Evolutionary conservation across 1,140 invertebrate species (phyloP), one percentile per base, ranked within the genome.

Genomic region (Coelopa frigida): DNA sequence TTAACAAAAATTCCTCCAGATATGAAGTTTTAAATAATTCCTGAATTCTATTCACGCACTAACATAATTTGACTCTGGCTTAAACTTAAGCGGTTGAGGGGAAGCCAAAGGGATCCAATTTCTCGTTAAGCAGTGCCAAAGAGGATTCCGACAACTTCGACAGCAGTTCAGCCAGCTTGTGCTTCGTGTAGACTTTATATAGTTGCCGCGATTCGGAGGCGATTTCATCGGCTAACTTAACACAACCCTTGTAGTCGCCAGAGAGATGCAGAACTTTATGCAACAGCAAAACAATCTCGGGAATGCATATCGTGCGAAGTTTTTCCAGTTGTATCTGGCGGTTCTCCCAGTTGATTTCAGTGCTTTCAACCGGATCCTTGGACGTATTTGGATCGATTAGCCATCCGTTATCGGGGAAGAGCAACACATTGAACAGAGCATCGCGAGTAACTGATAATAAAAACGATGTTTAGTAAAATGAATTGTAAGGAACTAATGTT

Each of bases 341-440:
- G 39, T 66, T 46, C 22, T 63, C 52, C 64, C 67, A 69, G 6
- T 58, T 53, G 5, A 60, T 29, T 7, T 39, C 22, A 4, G 31
- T 38, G 5, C 54, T 54, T 20, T 64, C 54, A 17, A 51, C 54
- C 1, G 59, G 61, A 40, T 54, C 49, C 42, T 63, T 61, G 6
- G 50, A 7, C 11, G 57, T 56, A 47, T 72, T 75, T 5, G 78
- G 74, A 66, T 94, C 90, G 18, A 82, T 78, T 44, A 96, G 74
- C 92, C 92, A 97, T 22, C 90, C 89, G 32, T 85, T 85, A 53
- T 89, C 84, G 29, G 89, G 85, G 61, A 95, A 95, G 2, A 92
- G 61, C 20, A 97, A 63, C 6, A 95, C 84, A 71, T 94, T 94
- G 70, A 88, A 92, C 2, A 97, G 72, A 22, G 85, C 74, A 37